phyloP scores from a whole-genome alignment of 1,140 invertebrate species.

The Cepaea nemoralis region DNA sequence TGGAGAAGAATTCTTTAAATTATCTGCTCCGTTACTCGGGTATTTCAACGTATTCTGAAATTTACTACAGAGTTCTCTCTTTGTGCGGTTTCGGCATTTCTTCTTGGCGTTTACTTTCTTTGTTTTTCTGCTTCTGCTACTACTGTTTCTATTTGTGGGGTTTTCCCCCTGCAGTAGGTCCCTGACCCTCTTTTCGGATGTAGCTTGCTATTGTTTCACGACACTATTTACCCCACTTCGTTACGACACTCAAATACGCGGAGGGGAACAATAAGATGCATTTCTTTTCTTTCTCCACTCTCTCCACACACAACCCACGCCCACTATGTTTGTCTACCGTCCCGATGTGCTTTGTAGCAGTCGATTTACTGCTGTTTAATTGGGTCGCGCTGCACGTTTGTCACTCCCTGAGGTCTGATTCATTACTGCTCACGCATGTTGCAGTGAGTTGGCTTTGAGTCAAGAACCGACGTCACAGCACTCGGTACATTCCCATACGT shows the following conservation, averaged over 20 bases:
- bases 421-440: conserved; percentile 3
- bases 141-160: not conserved
- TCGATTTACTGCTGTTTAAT: not conserved
- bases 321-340: too few species aligned
- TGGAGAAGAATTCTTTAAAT: too few species aligned
- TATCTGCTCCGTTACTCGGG: too few species aligned
- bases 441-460: too few species aligned
- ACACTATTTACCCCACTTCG: not conserved
- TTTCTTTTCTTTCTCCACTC: not conserved
- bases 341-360: not conserved
- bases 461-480: too few species aligned
- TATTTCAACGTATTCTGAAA: not conserved
- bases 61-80: not conserved
- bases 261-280: not conserved
- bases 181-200: not conserved
- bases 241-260: not conserved
- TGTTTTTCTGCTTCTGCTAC: not conserved
- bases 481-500: too few species aligned
- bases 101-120: not conserved
- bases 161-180: not conserved
- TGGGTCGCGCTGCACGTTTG: not conserved
- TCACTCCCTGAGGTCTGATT: not conserved
- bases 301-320: not conserved
- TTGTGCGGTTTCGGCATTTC: not conserved
- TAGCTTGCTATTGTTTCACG: not conserved